Evolutionary conservation across 2,888 invertebrate species (phyloP).

Genomic region (Melanchra persicariae): DNA sequence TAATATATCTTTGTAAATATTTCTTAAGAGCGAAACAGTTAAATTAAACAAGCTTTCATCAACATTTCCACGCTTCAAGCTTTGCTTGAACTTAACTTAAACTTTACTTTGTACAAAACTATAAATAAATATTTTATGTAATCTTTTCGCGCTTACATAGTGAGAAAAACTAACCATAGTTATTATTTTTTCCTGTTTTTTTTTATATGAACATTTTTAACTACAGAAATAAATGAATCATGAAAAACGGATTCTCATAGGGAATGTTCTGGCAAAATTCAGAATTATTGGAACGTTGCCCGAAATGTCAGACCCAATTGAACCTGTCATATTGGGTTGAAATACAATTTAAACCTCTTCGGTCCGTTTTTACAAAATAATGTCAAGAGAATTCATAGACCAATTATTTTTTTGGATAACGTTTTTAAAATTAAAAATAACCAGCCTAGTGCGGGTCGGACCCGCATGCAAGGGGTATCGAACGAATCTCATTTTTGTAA

Average conservation of each 20-base stretch:
- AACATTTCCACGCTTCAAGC: neutral
- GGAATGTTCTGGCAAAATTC: slow-evolving; percentile 20
- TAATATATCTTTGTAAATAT: too few relatives aligned
- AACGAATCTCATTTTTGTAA: too few relatives aligned
- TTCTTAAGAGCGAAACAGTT: too few relatives aligned
- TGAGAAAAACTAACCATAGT: too few relatives aligned
- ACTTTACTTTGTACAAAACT: neutral
- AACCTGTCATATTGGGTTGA: slow-evolving; percentile 6
- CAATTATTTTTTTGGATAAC: too few relatives aligned
- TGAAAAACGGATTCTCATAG: neutral
- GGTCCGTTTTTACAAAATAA: neutral
- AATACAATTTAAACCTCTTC: slow-evolving; percentile 27
- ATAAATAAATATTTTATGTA: neutral
- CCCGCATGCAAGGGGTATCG: too few relatives aligned
- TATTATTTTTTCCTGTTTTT: neutral
- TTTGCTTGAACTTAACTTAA: too few relatives aligned
- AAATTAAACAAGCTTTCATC: neutral
- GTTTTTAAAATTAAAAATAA: too few relatives aligned
- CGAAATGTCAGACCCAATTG: slow-evolving; percentile 16
- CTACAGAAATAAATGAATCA: neutral
- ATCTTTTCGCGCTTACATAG: too few relatives aligned
- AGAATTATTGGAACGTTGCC: slow-evolving; percentile 42
- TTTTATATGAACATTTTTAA: neutral
- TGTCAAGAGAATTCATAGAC: too few relatives aligned
- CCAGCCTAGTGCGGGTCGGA: too few relatives aligned